Conservation (phyloP, 2,113 vertebrate genomes). For the Callocephalon fimbriatum region DNA sequence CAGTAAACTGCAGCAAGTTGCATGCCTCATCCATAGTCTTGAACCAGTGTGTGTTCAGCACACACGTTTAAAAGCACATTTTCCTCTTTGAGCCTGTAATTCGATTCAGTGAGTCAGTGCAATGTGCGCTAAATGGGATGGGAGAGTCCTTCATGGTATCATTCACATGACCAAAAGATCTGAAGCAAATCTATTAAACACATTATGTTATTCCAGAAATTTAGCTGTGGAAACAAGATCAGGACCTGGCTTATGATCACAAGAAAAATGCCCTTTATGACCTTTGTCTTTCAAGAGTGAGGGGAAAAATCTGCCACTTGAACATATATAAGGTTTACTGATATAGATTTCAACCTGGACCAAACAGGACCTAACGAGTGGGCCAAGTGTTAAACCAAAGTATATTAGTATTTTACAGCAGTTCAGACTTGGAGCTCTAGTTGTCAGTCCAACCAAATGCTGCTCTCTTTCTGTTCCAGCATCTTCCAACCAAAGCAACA, state of each 20-base stretch:
- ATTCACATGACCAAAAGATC: conserved; percentile 46
- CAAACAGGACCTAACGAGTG: background rate
- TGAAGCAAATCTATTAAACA: conserved; percentile 59
- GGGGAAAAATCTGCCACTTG: conserved; percentile 21
- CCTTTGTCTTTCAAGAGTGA: conserved; percentile 50
- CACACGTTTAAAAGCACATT: background rate
- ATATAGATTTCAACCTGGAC: conserved; percentile 30
- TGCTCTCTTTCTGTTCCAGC: background rate
- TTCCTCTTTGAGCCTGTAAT: conserved; percentile 43
- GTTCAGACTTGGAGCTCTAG: background rate
- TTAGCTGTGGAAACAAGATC: conserved; percentile 60
- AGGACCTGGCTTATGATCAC: conserved; percentile 64
- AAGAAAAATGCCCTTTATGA: conserved; percentile 49
- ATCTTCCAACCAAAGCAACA: background rate
- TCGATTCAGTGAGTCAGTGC: background rate
- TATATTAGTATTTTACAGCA: background rate
- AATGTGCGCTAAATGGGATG: background rate
- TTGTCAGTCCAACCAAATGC: background rate
- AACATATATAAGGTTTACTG: conserved; percentile 22
- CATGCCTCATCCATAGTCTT: background rate
- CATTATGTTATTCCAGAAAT: conserved; percentile 60
- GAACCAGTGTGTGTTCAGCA: background rate
- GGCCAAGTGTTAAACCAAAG: conserved; percentile 5
- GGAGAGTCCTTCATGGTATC: conserved; percentile 11
- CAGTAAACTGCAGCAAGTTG: background rate